Conservation (phyloP, 2,797 vertebrate genomes). For the Cossypha caffra region DNA sequence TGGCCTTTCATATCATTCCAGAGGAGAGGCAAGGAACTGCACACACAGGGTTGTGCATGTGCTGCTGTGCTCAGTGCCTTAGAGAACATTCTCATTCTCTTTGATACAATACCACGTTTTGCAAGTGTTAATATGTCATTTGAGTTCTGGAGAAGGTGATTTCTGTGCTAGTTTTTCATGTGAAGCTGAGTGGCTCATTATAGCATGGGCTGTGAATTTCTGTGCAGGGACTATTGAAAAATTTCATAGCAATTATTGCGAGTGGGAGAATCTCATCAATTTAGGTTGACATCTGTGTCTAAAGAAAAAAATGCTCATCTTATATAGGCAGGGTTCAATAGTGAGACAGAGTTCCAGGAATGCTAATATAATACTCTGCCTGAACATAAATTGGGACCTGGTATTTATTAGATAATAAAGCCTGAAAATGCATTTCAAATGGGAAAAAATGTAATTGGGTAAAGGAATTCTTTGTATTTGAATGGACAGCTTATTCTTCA, state of each 20-base stretch:
- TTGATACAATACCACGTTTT: not conserved
- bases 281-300: not conserved
- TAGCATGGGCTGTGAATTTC: not conserved
- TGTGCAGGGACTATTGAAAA: not conserved
- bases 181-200: not conserved
- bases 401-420: slow-evolving; percentile 5
- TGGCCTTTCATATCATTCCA: not conserved
- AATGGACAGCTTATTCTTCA: not conserved
- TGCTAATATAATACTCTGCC: not conserved
- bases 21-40: not conserved
- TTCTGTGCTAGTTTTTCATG: not conserved
- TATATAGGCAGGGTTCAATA: not conserved
- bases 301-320: not conserved
- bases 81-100: not conserved
- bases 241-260: not conserved
- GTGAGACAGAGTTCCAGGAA: not conserved
- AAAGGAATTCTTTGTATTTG: not conserved
- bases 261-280: not conserved
- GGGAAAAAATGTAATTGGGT: not conserved
- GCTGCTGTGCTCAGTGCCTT: not conserved
- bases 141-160: not conserved
- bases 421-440: not conserved
- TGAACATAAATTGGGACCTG: not conserved
- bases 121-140: not conserved
- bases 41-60: not conserved